These are phyloP conservation scores for Littorina saxatilis DNA, from an alignment of 1,140 invertebrate genomes.

Conservation along the genomic window DNA sequence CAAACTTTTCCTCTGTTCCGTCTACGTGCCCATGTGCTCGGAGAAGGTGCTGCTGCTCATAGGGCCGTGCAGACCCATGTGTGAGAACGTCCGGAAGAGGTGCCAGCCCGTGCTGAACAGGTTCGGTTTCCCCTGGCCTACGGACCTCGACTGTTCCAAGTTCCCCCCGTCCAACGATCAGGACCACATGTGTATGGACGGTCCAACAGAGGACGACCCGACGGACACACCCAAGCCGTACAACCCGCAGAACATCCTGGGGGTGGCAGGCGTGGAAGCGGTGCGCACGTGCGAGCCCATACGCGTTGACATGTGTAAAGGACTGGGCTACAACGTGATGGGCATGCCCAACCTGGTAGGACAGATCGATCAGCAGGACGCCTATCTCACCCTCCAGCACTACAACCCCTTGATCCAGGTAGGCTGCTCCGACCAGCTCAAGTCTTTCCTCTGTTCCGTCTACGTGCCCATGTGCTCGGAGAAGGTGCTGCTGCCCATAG, in stretches of 20 bases:
- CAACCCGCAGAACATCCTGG: not conserved
- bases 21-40: slow-evolving; percentile 98
- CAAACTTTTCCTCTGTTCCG: slow-evolving; percentile 94
- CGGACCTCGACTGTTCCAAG: slow-evolving; percentile 89
- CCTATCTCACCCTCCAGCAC: slow-evolving; percentile 87
- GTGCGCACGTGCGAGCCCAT: slow-evolving; percentile 86
- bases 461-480: slow-evolving; percentile 98
- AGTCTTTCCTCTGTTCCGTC: slow-evolving; percentile 94
- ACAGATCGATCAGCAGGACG: slow-evolving; percentile 89
- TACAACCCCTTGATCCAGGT: slow-evolving; percentile 95
- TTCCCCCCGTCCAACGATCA: slow-evolving; percentile 90
- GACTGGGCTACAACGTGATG: slow-evolving; percentile 92
- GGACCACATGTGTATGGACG: slow-evolving; percentile 96
- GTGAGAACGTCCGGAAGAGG: slow-evolving; percentile 87
- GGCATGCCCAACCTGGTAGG: slow-evolving; percentile 94
- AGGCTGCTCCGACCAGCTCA: slow-evolving; percentile 92
- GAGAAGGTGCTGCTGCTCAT: slow-evolving; percentile 92
- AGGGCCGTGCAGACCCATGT: slow-evolving; percentile 93
- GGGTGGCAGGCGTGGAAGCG: slow-evolving; percentile 52
- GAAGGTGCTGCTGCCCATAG: slow-evolving; percentile 90
- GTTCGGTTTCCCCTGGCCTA: slow-evolving; percentile 95
- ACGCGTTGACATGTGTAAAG: slow-evolving; percentile 87
- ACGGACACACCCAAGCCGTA: slow-evolving; percentile 45
- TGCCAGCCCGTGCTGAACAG: slow-evolving; percentile 92
- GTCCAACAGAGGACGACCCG: slow-evolving; percentile 78